Evolutionary conservation across 2,113 vertebrate genomes (phyloP), one percentile per base, ranked within the genome.

Genomic region (Trematocara variabile): DNA sequence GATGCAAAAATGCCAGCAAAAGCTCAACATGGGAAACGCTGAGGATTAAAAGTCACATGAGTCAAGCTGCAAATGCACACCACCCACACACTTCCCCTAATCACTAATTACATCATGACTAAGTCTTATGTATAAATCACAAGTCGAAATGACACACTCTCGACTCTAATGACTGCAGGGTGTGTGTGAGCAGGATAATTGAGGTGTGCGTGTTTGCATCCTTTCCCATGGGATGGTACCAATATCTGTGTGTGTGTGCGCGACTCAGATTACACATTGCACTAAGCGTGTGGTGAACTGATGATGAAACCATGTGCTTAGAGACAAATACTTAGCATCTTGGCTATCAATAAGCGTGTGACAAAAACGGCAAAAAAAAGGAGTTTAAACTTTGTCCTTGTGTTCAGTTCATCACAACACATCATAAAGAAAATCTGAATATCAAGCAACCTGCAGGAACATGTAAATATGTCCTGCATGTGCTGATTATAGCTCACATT

Each of bases 71-170:
- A 44, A 86, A 92, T 44, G 86, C 80, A 92, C 89, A 87, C 89
- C 91, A 90, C 94, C 92, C 92, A 92, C 91, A 92, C 90, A 73
- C 90, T 93, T 90, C 88, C 87, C 85, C 89, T 91, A 93, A 94
- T 94, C 91, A 94, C 92, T 92, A 92, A 94, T 94, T 92, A 94
- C 87, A 94, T 91, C 91, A 90, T 89, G 91, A 91, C 89, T 83
- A 83, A 90, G 89, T 84, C 82, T 44, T 84, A 86, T 65, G 80
- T 83, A 89, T 94, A 92, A 93, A 93, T 94, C 93, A 91, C 56
- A 81, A 82, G 85, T 80, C 30, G 2, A 92, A 93, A 94, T 94
- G 93, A 94, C 88, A 92, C 82, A 84, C 88, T 91, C 63, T 79
- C n/a, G 30, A 58, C 77, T 75, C 87, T 90, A 93, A 92, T 89